phyloP scores from a whole-genome alignment of 2,888 invertebrate species.

The Hypomecis atomaria region DNA sequence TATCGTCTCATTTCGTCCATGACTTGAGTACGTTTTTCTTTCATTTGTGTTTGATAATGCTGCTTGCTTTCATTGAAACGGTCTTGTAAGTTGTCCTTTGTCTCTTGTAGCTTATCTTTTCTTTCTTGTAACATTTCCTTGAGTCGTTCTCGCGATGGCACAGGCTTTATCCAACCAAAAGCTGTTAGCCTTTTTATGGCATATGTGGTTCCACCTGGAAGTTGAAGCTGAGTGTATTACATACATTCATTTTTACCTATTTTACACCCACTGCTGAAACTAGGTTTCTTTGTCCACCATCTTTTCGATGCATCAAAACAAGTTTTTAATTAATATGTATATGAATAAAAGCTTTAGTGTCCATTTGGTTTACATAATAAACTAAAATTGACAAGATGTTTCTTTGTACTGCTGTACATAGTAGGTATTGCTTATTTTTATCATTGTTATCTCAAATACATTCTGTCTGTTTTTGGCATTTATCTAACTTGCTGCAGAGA shows the following conservation, averaged over 20 bases:
- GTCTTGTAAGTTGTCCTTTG: slow-evolving; percentile 86
- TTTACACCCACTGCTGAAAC: no score
- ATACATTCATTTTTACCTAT: no score
- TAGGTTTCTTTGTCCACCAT: no score
- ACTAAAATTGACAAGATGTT: no score
- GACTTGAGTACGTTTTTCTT: slow-evolving; percentile 73
- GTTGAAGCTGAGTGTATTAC: not conserved
- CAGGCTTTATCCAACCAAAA: slow-evolving; percentile 93
- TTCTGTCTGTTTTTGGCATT: not conserved
- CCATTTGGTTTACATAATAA: no score
- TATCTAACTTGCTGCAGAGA: not conserved
- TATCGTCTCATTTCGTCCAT: slow-evolving; percentile 81
- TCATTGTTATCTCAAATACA: not conserved
- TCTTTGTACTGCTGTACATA: no score
- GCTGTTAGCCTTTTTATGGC: slow-evolving; percentile 92
- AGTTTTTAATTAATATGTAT: no score
- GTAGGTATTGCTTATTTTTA: not conserved
- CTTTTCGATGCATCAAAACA: no score
- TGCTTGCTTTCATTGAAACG: slow-evolving; percentile 84
- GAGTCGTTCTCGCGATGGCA: slow-evolving; percentile 87
- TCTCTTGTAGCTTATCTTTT: slow-evolving; percentile 85
- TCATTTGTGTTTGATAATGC: slow-evolving; percentile 73
- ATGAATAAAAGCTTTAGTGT: no score
- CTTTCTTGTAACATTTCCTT: slow-evolving; percentile 86
- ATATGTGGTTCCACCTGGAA: slow-evolving; percentile 92